A percentile compares a stretch with the other conserved stretches of the same genome.
Conservation (phyloP, 2,888 invertebrate species). For the Tricholauxania praeusta region DNA sequence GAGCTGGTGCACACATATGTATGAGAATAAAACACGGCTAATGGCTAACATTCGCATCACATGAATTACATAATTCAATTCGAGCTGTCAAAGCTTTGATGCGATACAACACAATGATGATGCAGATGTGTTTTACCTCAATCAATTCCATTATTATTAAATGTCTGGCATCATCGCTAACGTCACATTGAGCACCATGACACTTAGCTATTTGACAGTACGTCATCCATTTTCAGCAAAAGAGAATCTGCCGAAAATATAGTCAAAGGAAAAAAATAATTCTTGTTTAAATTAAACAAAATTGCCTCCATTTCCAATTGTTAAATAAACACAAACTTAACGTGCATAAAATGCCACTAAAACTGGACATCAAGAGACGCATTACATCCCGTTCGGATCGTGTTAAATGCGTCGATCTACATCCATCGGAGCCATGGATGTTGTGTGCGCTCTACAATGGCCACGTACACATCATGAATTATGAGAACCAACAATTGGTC, state of each 20-base stretch:
- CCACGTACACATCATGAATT: slow-evolving; percentile 99
- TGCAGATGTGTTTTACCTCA: too few relatives aligned
- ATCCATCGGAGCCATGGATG: slow-evolving; percentile 99
- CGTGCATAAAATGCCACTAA: slow-evolving; percentile 78
- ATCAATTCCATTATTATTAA: too few relatives aligned
- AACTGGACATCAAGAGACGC: slow-evolving; percentile 98
- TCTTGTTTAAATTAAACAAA: slow-evolving; percentile 1
- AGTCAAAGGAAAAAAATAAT: slow-evolving; percentile 3
- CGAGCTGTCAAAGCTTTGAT: too few relatives aligned
- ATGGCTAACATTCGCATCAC: too few relatives aligned
- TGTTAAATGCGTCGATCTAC: slow-evolving; percentile 97
- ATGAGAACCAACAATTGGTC: slow-evolving; percentile 92
- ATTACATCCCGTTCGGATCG: slow-evolving; percentile 97
- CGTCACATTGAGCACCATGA: too few relatives aligned
- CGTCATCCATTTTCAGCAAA: slow-evolving; percentile 41
- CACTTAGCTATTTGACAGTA: slow-evolving; percentile 36
- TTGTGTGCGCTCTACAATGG: slow-evolving; percentile 98
- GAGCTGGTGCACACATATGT: too few relatives aligned
- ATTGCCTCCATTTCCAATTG: neutral
- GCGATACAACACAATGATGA: too few relatives aligned
- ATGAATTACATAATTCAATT: too few relatives aligned
- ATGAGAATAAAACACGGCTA: too few relatives aligned
- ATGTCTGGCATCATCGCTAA: neutral
- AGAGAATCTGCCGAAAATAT: slow-evolving; percentile 15
- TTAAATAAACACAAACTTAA: slow-evolving; percentile 14